Conservation (phyloP, 2,888 invertebrate species). For the Clunio marinus region DNA sequence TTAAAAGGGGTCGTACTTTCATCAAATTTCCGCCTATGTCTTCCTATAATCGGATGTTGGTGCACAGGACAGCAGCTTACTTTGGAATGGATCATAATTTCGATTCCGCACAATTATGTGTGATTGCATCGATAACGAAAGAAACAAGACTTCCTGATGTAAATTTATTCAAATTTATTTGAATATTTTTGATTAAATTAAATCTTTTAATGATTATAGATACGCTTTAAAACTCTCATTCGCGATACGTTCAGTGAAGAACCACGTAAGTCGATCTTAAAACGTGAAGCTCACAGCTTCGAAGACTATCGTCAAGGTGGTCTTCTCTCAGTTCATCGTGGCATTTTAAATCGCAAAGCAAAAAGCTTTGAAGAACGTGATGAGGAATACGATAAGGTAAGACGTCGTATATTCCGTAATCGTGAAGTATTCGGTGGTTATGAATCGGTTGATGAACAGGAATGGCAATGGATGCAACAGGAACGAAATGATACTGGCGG, state of each 20-base stretch:
- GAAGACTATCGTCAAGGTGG: constrained; percentile 61
- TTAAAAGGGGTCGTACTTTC: constrained; percentile 65
- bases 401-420: constrained; percentile 71
- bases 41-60: constrained; percentile 93
- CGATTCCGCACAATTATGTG: constrained; percentile 75
- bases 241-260: constrained; percentile 65
- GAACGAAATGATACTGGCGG: constrained; percentile 5
- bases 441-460: constrained; percentile 29
- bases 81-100: constrained; percentile 94
- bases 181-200: constrained; percentile 11
- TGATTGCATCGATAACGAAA: constrained; percentile 76
- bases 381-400: constrained; percentile 80
- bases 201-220: constrained; percentile 51
- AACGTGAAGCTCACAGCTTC: constrained; percentile 74
- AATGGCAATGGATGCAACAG: constrained; percentile 36
- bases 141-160: constrained; percentile 51
- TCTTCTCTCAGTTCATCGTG: constrained; percentile 59
- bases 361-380: constrained; percentile 90
- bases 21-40: constrained; percentile 89
- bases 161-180: constrained; percentile 41
- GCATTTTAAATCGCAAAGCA: constrained; percentile 64
- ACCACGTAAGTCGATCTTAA: constrained; percentile 71
- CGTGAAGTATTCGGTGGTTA: constrained; percentile 18
- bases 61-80: constrained; percentile 88
- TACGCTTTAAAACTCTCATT: constrained; percentile 66